These are phyloP conservation scores for Thalassaphorura encarpata DNA, from an alignment of 1,140 invertebrate genomes.

Conservation along the genomic window DNA sequence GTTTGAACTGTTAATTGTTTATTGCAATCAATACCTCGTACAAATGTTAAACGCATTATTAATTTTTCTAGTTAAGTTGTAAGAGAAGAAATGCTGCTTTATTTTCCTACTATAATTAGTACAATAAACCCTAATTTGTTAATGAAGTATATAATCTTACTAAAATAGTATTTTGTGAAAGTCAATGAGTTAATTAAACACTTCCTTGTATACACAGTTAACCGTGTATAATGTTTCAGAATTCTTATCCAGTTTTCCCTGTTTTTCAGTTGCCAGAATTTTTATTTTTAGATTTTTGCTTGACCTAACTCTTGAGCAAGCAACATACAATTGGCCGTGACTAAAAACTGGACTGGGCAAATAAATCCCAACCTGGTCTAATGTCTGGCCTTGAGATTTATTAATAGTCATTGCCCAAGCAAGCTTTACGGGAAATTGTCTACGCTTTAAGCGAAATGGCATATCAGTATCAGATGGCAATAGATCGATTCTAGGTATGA, in stretches of 20 bases:
- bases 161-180: no score
- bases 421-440: slow-evolving; percentile 40
- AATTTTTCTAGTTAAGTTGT: no score
- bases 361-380: slow-evolving; percentile 35
- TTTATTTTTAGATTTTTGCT: neutral
- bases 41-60: no score
- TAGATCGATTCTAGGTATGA: slow-evolving; percentile 18
- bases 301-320: slow-evolving; percentile 25
- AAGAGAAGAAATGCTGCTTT: no score
- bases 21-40: no score
- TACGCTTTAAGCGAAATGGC: slow-evolving; percentile 40
- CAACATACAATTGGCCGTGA: slow-evolving; percentile 40
- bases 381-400: slow-evolving; percentile 43
- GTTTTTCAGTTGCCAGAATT: neutral
- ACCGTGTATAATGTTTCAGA: neutral
- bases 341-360: slow-evolving; percentile 33
- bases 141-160: no score
- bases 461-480: slow-evolving; percentile 30
- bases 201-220: slow-evolving; percentile 3
- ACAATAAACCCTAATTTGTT: no score
- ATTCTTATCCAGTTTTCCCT: neutral
- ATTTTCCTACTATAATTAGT: no score
- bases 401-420: slow-evolving; percentile 46
- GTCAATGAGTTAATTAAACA: no score
- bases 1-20: no score